Conservation (phyloP, 2,888 invertebrate species). For the Rhamnusium bicolor region DNA sequence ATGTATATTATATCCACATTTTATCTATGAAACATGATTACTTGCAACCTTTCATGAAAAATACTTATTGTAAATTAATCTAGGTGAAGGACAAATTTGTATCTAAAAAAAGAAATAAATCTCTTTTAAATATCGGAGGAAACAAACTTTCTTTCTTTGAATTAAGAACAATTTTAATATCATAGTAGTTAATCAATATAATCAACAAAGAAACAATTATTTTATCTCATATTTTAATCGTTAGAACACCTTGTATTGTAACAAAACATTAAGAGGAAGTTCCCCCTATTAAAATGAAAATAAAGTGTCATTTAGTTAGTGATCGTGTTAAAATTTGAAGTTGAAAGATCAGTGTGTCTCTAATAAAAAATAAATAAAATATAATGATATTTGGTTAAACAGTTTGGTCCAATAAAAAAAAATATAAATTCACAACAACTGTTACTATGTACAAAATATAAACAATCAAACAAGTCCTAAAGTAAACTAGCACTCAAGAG, state of each 20-base stretch:
- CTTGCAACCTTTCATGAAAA: no score
- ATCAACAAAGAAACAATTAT: no score
- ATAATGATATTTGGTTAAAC: constrained; percentile 34
- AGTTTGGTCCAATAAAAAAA: constrained; percentile 31
- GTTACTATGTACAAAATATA: constrained; percentile 40
- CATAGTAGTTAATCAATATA: no score
- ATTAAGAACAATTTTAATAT: no score
- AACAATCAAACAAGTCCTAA: constrained; percentile 41
- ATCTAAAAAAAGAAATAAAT: no score
- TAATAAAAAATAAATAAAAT: constrained; percentile 11
- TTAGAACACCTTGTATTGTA: not conserved
- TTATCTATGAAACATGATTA: no score
- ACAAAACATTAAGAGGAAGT: not conserved
- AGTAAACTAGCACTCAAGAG: constrained; percentile 51
- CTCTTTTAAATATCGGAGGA: no score
- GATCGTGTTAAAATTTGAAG: not conserved
- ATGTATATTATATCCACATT: no score
- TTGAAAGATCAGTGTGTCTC: constrained; percentile 21
- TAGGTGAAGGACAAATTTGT: no score
- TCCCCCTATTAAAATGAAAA: not conserved
- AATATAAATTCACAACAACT: constrained; percentile 34
- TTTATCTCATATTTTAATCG: not conserved
- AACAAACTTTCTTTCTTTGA: no score
- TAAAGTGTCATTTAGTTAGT: not conserved
- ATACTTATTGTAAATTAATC: no score